These are phyloP conservation scores for Siniperca chuatsi DNA, from an alignment of 2,113 vertebrate genomes.

Conservation along the genomic window DNA sequence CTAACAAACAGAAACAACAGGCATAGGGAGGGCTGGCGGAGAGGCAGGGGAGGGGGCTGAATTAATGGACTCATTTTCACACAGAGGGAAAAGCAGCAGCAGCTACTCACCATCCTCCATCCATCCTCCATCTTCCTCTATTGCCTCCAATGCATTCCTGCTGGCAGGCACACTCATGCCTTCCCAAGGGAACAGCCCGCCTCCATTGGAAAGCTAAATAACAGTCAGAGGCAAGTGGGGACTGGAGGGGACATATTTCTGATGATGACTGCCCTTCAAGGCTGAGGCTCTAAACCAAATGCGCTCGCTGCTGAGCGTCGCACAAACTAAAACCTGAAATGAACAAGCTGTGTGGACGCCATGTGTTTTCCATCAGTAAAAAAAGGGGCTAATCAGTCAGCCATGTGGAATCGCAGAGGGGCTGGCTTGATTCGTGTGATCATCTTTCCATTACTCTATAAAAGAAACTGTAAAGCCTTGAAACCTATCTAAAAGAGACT, in stretches of 20 bases:
- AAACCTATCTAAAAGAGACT: conserved; percentile 37
- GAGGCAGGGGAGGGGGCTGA: conserved; percentile 56
- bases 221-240: conserved; percentile 74
- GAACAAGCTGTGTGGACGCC: conserved; percentile 68
- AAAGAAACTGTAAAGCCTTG: conserved; percentile 64
- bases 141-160: conserved; percentile 75
- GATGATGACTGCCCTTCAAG: conserved; percentile 75
- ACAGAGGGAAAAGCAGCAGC: conserved; percentile 76
- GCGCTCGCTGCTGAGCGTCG: conserved; percentile 43
- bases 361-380: conserved; percentile 79
- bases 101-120: conserved; percentile 75
- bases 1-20: conserved; percentile 87
- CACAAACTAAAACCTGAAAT: conserved; percentile 65
- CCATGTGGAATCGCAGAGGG: conserved; percentile 72
- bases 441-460: conserved; percentile 75
- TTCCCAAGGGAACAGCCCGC: conserved; percentile 74
- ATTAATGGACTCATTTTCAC: conserved; percentile 85
- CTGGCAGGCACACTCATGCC: conserved; percentile 77
- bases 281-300: conserved; percentile 60
- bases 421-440: conserved; percentile 65
- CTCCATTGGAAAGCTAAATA: conserved; percentile 78
- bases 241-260: conserved; percentile 68
- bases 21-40: conserved; percentile 74
- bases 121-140: conserved; percentile 78
- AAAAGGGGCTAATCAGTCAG: conserved; percentile 72